phyloP scores from a whole-genome alignment of 2,797 vertebrate species.

The Decapterus maruadsi region DNA sequence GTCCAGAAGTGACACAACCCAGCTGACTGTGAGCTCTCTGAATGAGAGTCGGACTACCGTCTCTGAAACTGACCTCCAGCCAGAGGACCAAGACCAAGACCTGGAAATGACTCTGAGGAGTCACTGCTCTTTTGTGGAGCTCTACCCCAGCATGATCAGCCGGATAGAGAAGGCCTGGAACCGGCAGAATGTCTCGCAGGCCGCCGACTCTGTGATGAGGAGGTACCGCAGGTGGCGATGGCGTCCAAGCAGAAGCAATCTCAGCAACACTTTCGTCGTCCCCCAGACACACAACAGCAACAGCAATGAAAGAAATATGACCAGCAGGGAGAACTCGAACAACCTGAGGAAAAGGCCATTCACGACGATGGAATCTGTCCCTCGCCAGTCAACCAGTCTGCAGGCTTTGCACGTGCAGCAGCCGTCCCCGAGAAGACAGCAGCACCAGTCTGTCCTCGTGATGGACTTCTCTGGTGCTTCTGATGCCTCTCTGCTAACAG shows the following conservation, averaged over 20 bases:
- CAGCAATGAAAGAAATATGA: neutral
- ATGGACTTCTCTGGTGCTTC: constrained; percentile 57
- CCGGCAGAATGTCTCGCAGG: constrained; percentile 60
- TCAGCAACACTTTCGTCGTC: constrained; percentile 36
- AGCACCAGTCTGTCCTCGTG: constrained; percentile 34
- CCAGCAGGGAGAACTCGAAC: neutral
- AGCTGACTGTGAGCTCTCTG: constrained; percentile 25
- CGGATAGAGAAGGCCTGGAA: constrained; percentile 71
- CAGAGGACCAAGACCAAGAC: constrained; percentile 77
- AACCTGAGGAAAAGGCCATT: constrained; percentile 1
- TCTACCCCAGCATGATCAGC: constrained; percentile 83
- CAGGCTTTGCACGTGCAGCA: constrained; percentile 8
- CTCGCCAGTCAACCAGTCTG: neutral
- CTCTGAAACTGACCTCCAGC: constrained; percentile 49
- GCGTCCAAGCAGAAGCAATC: constrained; percentile 29
- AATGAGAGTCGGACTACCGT: constrained; percentile 44
- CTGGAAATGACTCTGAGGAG: constrained; percentile 80
- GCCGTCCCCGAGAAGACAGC: constrained; percentile 31
- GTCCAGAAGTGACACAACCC: constrained; percentile 16
- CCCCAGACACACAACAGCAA: neutral
- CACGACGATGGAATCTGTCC: neutral
- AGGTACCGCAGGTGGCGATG: constrained; percentile 76
- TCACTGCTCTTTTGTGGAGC: constrained; percentile 70
- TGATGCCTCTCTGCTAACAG: neutral
- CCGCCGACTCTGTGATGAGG: constrained; percentile 69